Evolutionary conservation across 1,140 invertebrate genomes (phyloP), one percentile per base, ranked within the genome.

Genomic region (Leguminivora glycinivorella): DNA sequence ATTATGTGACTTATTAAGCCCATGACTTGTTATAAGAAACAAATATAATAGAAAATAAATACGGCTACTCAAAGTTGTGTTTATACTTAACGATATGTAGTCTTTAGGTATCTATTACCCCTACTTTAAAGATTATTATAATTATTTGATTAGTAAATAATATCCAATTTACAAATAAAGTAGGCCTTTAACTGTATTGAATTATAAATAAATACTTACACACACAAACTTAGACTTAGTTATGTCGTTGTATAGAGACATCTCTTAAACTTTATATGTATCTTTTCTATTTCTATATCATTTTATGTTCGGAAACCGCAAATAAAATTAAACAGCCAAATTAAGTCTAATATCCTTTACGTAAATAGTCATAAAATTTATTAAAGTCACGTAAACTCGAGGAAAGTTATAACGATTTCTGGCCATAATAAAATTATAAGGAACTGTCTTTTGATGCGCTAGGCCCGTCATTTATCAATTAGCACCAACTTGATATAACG

Each of bases 341-440:
- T 58, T 58, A 14, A 17, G 14, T 22, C 56, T 29, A 58, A 58
- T 26, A 58, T 58, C 56, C 56, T 58, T 26, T 58, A 26, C 25
- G 56, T 10, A 26, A 58, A 29, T 58, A 26, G 56, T 58, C 56
- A 58, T 58, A 58, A 58, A 58, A 58, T n/a, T n/a, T n/a, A n/a
- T n/a, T 14, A 26, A 26, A 58, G 56, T 58, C 24, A 58, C 14
- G 29, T 26, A 58, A 58, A 58, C 56, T 12, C 10, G 56, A 58
- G 24, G 56, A 58, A 58, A 58, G 56, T 29, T 26, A 14, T 9
- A 58, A 58, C 24, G 24, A 58, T 24, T 58, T 58, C 56, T 58
- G 24, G 56, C 29, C 29, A 25, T 58, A 58, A 58, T 58, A 58
- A 58, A 56, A 58, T 58, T 58, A 26, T 29, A 58, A 58, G 56